Percentiles rank a stretch among this genome's conserved stretches.
phyloP scores from a whole-genome alignment of 1,140 invertebrate genomes.

The Dendroctonus ponderosae region DNA sequence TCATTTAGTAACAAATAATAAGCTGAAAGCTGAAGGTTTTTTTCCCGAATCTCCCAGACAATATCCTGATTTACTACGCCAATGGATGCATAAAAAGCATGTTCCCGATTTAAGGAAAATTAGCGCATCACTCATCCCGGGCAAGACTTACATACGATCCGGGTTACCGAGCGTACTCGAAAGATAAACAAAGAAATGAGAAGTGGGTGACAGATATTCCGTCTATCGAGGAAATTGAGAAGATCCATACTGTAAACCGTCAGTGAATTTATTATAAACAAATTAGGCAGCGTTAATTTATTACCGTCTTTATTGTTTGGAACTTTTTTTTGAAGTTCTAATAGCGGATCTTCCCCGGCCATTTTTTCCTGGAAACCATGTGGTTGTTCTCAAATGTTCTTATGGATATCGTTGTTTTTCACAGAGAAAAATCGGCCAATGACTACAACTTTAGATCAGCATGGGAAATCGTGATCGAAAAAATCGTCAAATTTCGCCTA shows the following conservation, averaged over 20 bases:
- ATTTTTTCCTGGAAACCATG: background rate
- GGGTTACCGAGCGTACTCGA: background rate
- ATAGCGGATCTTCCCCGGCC: background rate
- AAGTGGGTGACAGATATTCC: constrained; percentile 44
- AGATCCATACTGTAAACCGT: constrained; percentile 43
- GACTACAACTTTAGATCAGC: too few species aligned
- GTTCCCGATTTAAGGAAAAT: constrained; percentile 26
- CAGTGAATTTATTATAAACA: constrained; percentile 45
- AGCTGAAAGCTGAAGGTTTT: too few species aligned
- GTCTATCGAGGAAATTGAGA: constrained; percentile 32
- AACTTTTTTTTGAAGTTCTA: constrained; percentile 9
- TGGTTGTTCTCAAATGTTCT: background rate
- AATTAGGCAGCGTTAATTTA: constrained; percentile 44
- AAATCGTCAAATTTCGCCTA: too few species aligned
- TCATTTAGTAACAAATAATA: too few species aligned
- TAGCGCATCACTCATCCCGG: constrained; percentile 24
- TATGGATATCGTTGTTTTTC: background rate
- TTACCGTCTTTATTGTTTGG: constrained; percentile 44
- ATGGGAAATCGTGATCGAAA: too few species aligned
- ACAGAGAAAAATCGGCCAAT: too few species aligned
- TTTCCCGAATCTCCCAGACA: too few species aligned
- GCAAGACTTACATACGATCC: constrained; percentile 3
- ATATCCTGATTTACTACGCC: too few species aligned
- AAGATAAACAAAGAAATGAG: constrained; percentile 41
- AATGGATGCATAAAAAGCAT: background rate